Base-by-base conservation (phyloP, 1,140 invertebrate species). In the Tetragonula clypearis region DNA sequence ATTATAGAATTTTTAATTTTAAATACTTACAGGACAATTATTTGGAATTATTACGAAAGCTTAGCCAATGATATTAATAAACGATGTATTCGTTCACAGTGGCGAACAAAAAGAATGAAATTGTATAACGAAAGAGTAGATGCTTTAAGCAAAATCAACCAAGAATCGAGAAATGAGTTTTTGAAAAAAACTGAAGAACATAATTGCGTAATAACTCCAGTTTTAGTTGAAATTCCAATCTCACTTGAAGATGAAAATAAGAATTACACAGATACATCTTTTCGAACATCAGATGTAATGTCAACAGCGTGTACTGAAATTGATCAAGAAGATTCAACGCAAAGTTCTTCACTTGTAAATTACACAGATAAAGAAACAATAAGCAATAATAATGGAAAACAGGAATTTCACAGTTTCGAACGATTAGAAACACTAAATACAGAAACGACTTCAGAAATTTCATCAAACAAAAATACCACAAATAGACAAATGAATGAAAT, bases 91-190 rank as follows among this genome's bases (percentile, higher is more conserved):
- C 95, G 95, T 85, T 95, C 95, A 0, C 94, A 95, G 81, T 96
- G 96, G 96, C 95, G 96, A 87, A 95, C 95, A n/a, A 95, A 95
- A 93, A 93, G 96, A 72, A 94, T 96, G 91, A 95, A 95, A 85
- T 90, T 96, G 60, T 96, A 96, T 82, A 95, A 96, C 72, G 94
- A 95, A 88, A 93, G 96, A 91, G 94, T 96, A 0, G 71, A 87
- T 9, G 65, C 87, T 6, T 77, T 94, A 49, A 56, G n/a, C 35
- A 8, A 30, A n/a, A 12, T 23, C 26, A 68, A 74, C 2, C 17
- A 49, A 49, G 58, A 80, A 56, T 72, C 35, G 1, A 68, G 30
- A 11, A 23, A 79, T 23, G 68, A 41, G 6, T 60, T 71, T 14
- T 55, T 72, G 15, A 21, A 41, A 72, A 73, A 23, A 58, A 35